Evolutionary conservation across 2,888 invertebrate species (phyloP).

Genomic region (Pecten maximus): DNA sequence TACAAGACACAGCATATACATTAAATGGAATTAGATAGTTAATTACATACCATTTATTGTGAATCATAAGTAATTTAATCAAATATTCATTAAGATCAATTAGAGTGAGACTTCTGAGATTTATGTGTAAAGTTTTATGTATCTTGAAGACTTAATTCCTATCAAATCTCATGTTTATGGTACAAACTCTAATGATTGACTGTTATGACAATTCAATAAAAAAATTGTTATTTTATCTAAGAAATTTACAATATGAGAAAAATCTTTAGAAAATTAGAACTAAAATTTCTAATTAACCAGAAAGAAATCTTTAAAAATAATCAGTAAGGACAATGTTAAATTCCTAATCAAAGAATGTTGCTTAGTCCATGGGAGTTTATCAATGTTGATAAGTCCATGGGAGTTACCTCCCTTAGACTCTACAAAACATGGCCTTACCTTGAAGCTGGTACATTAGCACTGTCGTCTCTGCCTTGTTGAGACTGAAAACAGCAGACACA

Average conservation of each 20-base stretch:
- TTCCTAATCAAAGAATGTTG: too few species aligned
- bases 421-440: neutral
- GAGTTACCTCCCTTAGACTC: conserved; percentile 2
- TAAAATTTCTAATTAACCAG: too few species aligned
- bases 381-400: neutral
- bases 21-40: neutral
- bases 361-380: too few species aligned
- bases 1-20: neutral
- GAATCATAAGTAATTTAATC: neutral
- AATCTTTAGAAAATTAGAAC: too few species aligned
- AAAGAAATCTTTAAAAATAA: too few species aligned
- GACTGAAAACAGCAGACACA: neutral
- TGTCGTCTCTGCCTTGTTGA: neutral
- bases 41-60: neutral
- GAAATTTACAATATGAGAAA: too few species aligned
- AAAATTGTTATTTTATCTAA: too few species aligned
- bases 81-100: neutral
- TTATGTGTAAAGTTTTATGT: neutral
- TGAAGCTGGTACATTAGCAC: neutral
- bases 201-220: too few species aligned
- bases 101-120: neutral
- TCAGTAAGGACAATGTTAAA: too few species aligned
- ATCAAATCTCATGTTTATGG: neutral
- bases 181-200: too few species aligned
- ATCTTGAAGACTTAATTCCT: neutral